Evolutionary conservation across 2,888 invertebrate species (phyloP), one percentile per base, ranked within the genome.

Genomic region (Camptogramma bilineatum): DNA sequence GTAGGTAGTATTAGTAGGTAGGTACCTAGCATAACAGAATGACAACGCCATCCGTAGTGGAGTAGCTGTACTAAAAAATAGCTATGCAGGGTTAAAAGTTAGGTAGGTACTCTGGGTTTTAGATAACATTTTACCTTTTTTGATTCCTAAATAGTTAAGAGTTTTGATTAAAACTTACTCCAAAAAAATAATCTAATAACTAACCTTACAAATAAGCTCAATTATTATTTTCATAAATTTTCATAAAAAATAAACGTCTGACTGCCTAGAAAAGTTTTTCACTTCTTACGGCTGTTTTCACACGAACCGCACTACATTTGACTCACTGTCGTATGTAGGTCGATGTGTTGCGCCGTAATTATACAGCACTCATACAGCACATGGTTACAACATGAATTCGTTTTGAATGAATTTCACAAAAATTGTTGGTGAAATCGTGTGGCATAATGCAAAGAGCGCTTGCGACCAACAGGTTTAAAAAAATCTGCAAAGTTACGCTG

Each of bases 381-480:
- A 66, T 48, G 24, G 28, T 64, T 62, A 55, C 60, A 54, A 62
- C 55, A 60, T 39, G 28, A 28, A 28, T 34, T 57, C 47, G 56
- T 39, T 55, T 18, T 58, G 60, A 52, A 60, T 52, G 50, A 66
- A 21, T 55, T 66, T 57, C 56, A 58, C 57, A 62, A 66, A 66
- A 57, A 53, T 16, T 61, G 9, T 16, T 57, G 31, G 51, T 54
- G 52, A 47, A 63, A 63, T 53, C 53, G 53, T 21, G 54, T 59
- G 58, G 55, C 50, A 59, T 62, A 60, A 60, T 64, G 64, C 47
- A 34, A 51, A 19, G 13, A 54, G 52, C 51, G 44, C 31, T 55
- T 46, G 46, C 18, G 39, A 21, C 48, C 75, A 76, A 79, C 79
- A 72, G 71, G 73, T 79, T 62, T 44, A 44, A 44, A 16, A 17